A percentile compares a stretch with the other conserved stretches of the same genome.
These are phyloP conservation scores for Alcis repandata DNA, from an alignment of 2,888 invertebrate genomes.

Conservation along the genomic window DNA sequence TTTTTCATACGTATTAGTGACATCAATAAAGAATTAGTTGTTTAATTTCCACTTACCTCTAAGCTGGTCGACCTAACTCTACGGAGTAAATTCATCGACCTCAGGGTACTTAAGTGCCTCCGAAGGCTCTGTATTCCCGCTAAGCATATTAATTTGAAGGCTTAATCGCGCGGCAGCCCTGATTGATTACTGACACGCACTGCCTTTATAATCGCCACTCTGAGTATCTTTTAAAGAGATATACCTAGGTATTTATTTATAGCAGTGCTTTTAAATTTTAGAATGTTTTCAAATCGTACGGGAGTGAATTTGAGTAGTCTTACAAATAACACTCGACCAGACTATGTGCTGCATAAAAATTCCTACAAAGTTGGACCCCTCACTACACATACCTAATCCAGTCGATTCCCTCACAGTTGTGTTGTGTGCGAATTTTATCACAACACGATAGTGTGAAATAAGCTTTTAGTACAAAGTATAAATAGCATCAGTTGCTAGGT, in stretches of 20 bases:
- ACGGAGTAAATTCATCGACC: constrained; percentile 24
- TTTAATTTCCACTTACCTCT: constrained; percentile 4
- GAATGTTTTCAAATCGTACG: too few species aligned
- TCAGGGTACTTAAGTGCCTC: constrained; percentile 28
- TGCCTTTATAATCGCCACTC: constrained; percentile 32
- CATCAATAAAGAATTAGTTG: background rate
- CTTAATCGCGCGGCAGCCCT: constrained; percentile 35
- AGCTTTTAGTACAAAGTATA: too few species aligned
- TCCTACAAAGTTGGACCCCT: too few species aligned
- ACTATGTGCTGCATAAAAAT: too few species aligned
- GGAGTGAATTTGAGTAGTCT: too few species aligned
- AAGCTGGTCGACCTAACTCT: constrained; percentile 24
- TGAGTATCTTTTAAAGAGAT: constrained; percentile 12
- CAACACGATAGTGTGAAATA: too few species aligned
- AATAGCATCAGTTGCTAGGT: too few species aligned
- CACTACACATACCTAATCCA: too few species aligned
- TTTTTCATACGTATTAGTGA: background rate
- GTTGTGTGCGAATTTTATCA: too few species aligned
- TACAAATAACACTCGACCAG: too few species aligned
- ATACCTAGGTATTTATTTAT: background rate
- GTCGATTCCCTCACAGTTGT: too few species aligned
- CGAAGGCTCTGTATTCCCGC: constrained; percentile 29
- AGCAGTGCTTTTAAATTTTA: too few species aligned
- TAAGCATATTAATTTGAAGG: constrained; percentile 39
- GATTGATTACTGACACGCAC: constrained; percentile 42